Conservation (phyloP, 2,797 vertebrate species). For the Sphenodon punctatus region DNA sequence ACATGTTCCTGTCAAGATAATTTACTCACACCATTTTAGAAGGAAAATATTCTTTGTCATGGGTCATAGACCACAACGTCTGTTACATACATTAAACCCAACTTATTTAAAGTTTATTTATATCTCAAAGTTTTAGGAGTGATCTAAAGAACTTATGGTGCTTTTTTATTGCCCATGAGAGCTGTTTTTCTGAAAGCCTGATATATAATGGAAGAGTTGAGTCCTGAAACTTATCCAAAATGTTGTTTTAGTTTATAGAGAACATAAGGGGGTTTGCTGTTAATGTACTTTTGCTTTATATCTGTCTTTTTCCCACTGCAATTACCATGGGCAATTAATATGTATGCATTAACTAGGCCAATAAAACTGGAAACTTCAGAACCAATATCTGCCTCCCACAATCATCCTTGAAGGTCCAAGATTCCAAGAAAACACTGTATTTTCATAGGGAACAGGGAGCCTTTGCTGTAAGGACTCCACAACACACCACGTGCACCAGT, state of each 20-base stretch:
- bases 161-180: not conserved
- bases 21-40: not conserved
- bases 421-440: not conserved
- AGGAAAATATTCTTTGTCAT: not conserved
- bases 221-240: not conserved
- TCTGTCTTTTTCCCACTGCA: not conserved
- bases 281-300: fast-evolving
- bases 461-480: not conserved
- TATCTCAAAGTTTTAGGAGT: not conserved
- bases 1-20: not conserved
- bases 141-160: not conserved
- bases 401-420: fast-evolving
- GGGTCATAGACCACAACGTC: fast-evolving
- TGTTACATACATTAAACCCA: not conserved
- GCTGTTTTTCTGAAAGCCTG: not conserved
- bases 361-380: fast-evolving
- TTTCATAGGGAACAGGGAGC: not conserved
- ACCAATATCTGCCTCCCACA: not conserved
- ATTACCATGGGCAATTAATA: not conserved
- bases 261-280: not conserved
- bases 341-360: not conserved
- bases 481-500: too few relatives aligned
- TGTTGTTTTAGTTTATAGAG: not conserved
- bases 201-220: not conserved
- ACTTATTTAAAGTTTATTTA: not conserved